A percentile compares a stretch with the other conserved stretches of the same genome.
phyloP scores from a whole-genome alignment of 2,113 vertebrate genomes.

The Desmodus rotundus region DNA sequence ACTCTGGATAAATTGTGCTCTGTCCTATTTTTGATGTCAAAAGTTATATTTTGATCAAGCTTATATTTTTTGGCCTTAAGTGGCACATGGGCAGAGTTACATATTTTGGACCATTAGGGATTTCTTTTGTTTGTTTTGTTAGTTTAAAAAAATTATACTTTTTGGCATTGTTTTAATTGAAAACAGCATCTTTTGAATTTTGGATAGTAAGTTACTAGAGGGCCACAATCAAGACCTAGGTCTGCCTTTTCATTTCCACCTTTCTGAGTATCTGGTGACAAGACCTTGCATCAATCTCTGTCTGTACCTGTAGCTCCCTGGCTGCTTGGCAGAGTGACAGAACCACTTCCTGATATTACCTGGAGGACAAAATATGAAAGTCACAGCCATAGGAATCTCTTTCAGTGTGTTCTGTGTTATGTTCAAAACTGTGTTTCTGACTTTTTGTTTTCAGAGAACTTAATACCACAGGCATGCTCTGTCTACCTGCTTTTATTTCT shows the following conservation, averaged over 20 bases:
- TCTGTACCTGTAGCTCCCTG: neutral
- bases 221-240: neutral
- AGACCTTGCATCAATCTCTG: neutral
- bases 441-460: conserved; percentile 5
- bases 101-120: neutral
- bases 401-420: neutral
- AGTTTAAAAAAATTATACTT: neutral
- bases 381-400: neutral
- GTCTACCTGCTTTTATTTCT: conserved; percentile 22
- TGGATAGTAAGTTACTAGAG: neutral
- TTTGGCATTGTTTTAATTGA: neutral
- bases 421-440: neutral
- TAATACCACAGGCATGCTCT: neutral
- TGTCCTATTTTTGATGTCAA: neutral
- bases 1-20: neutral
- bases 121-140: neutral
- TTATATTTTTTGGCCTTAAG: neutral
- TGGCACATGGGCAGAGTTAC: neutral
- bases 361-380: neutral
- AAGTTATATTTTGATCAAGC: neutral
- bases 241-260: neutral
- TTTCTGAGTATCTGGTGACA: neutral
- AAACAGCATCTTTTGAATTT: neutral
- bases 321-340: neutral
- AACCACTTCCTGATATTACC: neutral